Base-by-base conservation (phyloP, 2,888 invertebrate genomes). In the Piscicola geometra region DNA sequence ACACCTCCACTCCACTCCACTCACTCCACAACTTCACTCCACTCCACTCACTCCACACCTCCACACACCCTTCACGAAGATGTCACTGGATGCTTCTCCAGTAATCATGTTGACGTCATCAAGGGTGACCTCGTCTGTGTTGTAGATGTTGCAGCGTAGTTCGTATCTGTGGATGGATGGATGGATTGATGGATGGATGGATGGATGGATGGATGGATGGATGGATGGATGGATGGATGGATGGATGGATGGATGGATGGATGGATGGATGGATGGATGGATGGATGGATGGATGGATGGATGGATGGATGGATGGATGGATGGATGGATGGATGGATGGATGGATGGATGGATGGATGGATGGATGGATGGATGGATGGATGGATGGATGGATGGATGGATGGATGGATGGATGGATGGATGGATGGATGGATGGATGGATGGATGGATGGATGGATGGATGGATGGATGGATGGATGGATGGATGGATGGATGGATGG, bases 61-160 rank as follows among this genome's bases (percentile, higher is more conserved):
- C 15, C 41, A 15, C 15, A 5, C 41, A 78, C 93, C 93, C 86
- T 93, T 93, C 0, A 93, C 93, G 83, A 93, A 93, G 81, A 93
- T 93, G 83, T 93, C 93, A 0, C 92, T 92, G 92, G 93, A 93
- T 84, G 93, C 93, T 83, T 93, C 93, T 3, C 93, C 93, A 0
- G 93, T 84, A 60, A 84, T 92, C 86, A 93, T 92, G 0, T 92
- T 92, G 82, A 92, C 93, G 81, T 93, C 93, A 83, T 93, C 93
- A 71, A 93, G 83, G 0, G 92, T 91, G 0, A 93, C 93, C 80
- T 93, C 93, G 81, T 93, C 93, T 0, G 93, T 93, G 82, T 93
- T 93, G 93, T 93, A 93, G 76, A 93, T 90, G 64, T 93, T 91
- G 1, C 93, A 89, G 71, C 93, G 87, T 82, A 93, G 87, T 83